These are phyloP conservation scores for Julus scanicus DNA, from an alignment of 2,888 invertebrate genomes.

Conservation along the genomic window DNA sequence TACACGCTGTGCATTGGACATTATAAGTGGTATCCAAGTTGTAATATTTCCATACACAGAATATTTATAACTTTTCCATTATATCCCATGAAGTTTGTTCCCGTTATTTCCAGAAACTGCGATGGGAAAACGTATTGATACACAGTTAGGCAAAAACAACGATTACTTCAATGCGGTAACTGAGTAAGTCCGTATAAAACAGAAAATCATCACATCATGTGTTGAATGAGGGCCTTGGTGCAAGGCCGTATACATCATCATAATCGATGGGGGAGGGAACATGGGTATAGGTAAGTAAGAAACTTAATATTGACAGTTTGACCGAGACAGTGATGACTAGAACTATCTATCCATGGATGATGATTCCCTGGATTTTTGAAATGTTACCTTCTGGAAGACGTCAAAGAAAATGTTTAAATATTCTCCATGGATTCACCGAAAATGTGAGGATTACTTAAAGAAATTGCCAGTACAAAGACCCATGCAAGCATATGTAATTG, in stretches of 20 bases:
- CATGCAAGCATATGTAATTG: too few relatives aligned
- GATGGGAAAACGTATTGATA: slow-evolving; percentile 66
- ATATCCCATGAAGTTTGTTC: too few relatives aligned
- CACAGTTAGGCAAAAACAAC: slow-evolving; percentile 66
- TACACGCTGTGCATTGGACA: slow-evolving; percentile 68
- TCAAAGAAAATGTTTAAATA: slow-evolving; percentile 5
- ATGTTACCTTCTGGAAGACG: not conserved
- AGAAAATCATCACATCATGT: too few relatives aligned
- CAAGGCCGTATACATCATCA: too few relatives aligned
- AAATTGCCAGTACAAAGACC: too few relatives aligned
- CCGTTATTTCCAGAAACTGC: slow-evolving; percentile 65
- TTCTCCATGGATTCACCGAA: slow-evolving; percentile 23
- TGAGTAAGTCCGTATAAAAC: too few relatives aligned
- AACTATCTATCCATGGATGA: slow-evolving; percentile 62
- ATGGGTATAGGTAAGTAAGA: too few relatives aligned
- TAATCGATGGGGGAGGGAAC: too few relatives aligned
- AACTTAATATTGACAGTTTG: not conserved
- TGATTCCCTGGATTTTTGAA: slow-evolving; percentile 40
- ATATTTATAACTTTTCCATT: too few relatives aligned
- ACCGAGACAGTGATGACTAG: slow-evolving; percentile 62
- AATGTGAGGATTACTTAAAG: too few relatives aligned
- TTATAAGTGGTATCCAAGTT: slow-evolving; percentile 66
- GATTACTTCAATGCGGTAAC: slow-evolving; percentile 79
- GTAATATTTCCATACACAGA: too few relatives aligned
- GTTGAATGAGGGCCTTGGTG: too few relatives aligned